Base-by-base conservation (phyloP, 2,113 vertebrate genomes). In the Gasterosteus aculeatus region DNA sequence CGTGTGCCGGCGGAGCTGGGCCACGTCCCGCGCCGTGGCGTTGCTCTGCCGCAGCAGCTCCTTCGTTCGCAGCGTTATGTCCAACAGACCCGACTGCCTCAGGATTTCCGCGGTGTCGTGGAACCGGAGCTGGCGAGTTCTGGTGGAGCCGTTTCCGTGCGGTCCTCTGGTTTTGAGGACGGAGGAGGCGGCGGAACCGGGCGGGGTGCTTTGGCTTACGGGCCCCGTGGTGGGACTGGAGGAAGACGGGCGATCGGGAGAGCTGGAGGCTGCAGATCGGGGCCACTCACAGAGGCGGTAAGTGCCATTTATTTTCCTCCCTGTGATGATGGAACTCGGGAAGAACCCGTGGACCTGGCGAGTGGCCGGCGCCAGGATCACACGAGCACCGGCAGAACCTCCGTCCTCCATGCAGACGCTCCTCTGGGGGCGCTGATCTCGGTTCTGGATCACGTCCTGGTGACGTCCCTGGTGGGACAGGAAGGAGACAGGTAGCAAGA, bases 81-180 rank as follows among this genome's bases (percentile, higher is more conserved):
- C 92, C 75, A 94, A 61, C 68, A 95, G 83, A 14, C 94, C 93
- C 0, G 93, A 94, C 18, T 92, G 91, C 49, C 76, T 82, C 56
- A 94, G 91, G 78, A 93, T 88, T 64, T 93, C 85, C 47, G 91
- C 68, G 0, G 93, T 94, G 87, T 94, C 94, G 46, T 87, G 85
- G 81, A 95, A 93, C 26, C 92, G 93, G 31, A 73, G 85, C 22
- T 92, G 87, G 60, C 68, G 88, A 33, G 56, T 33, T 22, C 47
- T 82, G 8, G 49, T 46, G 16, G 41, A 70, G 59, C 35, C 0
- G 29, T 81, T 76, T 72, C 60, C 70, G 39, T 65, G 57, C 39
- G 33, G 47, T 22, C 70, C 81, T 51, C 65, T 80, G 26, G 78
- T 31, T 69, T 81, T 15, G 9, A 61, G 15, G 22, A 46, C 10